Percentiles rank a stretch among this genome's conserved stretches.
Evolutionary conservation across 2,888 invertebrate species (phyloP).

Genomic region (Stenodera caucasica): DNA sequence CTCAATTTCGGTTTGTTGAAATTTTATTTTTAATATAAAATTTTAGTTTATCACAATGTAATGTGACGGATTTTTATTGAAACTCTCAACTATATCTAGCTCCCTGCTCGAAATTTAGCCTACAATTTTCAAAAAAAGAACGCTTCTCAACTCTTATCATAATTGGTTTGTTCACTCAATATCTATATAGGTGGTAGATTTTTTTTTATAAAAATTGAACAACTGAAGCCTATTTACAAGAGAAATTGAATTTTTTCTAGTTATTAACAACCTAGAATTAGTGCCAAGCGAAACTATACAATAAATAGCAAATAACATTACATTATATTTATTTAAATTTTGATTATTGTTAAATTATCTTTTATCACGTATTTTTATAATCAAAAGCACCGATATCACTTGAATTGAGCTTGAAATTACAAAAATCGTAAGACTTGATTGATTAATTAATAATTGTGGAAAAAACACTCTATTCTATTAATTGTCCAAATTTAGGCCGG

Average conservation of each 20-base stretch:
- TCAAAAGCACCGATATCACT: conserved; percentile 44
- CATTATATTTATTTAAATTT: conserved; percentile 30
- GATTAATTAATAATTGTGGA: conserved; percentile 7
- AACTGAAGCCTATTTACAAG: conserved; percentile 38
- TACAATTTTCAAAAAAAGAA: conserved; percentile 21
- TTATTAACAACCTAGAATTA: conserved; percentile 30
- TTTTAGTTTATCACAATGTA: conserved; percentile 49
- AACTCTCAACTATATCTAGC: conserved; percentile 26
- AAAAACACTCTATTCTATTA: not conserved
- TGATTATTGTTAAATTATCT: conserved; percentile 30
- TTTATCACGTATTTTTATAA: conserved; percentile 28
- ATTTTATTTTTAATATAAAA: conserved; percentile 52
- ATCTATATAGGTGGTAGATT: conserved; percentile 28
- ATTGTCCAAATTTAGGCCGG: conserved; percentile 39
- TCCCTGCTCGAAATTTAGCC: conserved; percentile 18
- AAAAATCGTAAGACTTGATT: conserved; percentile 18
- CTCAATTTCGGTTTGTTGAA: conserved; percentile 29
- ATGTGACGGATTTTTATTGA: conserved; percentile 49
- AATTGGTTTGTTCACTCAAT: conserved; percentile 7
- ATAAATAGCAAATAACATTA: conserved; percentile 9
- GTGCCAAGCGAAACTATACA: conserved; percentile 36
- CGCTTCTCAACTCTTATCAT: too few species aligned
- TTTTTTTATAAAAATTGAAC: conserved; percentile 35
- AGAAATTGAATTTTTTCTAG: not conserved
- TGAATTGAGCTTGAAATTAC: conserved; percentile 38